Percentiles rank a stretch among this genome's conserved stretches.
phyloP scores from a whole-genome alignment of 2,113 vertebrate species.

The Rhineura floridana region DNA sequence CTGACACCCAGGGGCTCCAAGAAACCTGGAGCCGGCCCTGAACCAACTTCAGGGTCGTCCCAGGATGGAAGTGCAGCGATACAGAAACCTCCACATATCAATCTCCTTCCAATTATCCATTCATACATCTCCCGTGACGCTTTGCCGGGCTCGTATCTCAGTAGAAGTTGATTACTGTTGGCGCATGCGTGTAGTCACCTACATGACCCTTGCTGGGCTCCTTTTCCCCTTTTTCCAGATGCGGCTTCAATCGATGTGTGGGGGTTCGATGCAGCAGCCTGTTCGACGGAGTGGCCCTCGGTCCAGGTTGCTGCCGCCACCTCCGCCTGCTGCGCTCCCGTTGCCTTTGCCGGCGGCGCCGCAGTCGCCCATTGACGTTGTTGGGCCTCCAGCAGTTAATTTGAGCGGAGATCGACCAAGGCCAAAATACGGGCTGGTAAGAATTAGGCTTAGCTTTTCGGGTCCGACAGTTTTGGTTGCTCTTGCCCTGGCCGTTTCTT shows the following conservation, averaged over 20 bases:
- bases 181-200: not conserved
- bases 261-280: constrained; percentile 64
- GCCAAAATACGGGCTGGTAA: constrained; percentile 59
- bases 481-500: not conserved
- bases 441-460: not conserved
- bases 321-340: constrained; percentile 43
- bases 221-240: constrained; percentile 13
- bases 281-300: constrained; percentile 60
- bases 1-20: too few species aligned
- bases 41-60: too few species aligned
- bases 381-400: constrained; percentile 65
- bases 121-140: too few species aligned
- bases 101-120: not conserved
- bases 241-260: constrained; percentile 63
- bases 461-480: not conserved
- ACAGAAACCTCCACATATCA: not conserved
- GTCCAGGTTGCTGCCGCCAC: constrained; percentile 45
- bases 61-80: not conserved
- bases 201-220: too few species aligned
- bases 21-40: too few species aligned
- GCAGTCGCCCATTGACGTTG: constrained; percentile 45
- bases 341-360: constrained; percentile 26
- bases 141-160: not conserved
- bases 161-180: not conserved
- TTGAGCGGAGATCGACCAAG: constrained; percentile 64